phyloP scores from a whole-genome alignment of 2,113 vertebrate genomes.

The Rhabdornis inornatus region DNA sequence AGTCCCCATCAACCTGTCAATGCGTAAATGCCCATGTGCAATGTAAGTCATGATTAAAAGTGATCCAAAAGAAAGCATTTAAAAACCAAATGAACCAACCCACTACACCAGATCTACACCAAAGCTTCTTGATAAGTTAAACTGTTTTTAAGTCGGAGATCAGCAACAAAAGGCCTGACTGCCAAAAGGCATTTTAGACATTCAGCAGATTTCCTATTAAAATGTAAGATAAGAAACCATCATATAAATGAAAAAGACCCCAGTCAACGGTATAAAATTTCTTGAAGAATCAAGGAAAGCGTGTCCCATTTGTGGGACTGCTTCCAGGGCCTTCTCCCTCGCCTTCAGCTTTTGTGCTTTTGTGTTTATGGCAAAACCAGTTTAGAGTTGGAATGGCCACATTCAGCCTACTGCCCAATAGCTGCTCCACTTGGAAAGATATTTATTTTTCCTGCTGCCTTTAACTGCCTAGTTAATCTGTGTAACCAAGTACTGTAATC shows the following conservation, averaged over 20 bases:
- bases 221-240: constrained; percentile 39
- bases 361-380: background rate
- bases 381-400: background rate
- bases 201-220: constrained; percentile 49
- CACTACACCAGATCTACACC: constrained; percentile 19
- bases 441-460: background rate
- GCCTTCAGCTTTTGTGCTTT: background rate
- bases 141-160: constrained; percentile 11
- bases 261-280: background rate
- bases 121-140: constrained; percentile 42
- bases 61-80: constrained; percentile 48
- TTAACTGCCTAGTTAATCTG: constrained; percentile 15
- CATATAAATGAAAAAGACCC: constrained; percentile 3
- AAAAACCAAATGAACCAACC: constrained; percentile 26
- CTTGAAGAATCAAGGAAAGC: background rate
- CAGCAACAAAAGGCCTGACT: constrained; percentile 33
- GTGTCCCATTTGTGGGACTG: background rate
- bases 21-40: constrained; percentile 32
- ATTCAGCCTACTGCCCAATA: background rate
- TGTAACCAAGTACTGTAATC: background rate
- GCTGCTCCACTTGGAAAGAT: background rate
- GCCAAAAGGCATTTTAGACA: constrained; percentile 52
- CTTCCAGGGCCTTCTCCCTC: background rate
- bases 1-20: constrained; percentile 63
- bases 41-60: constrained; percentile 48